Evolutionary conservation across 2,888 invertebrate genomes (phyloP), one percentile per base, ranked within the genome.

Genomic region (Drosophila kuntzei): DNA sequence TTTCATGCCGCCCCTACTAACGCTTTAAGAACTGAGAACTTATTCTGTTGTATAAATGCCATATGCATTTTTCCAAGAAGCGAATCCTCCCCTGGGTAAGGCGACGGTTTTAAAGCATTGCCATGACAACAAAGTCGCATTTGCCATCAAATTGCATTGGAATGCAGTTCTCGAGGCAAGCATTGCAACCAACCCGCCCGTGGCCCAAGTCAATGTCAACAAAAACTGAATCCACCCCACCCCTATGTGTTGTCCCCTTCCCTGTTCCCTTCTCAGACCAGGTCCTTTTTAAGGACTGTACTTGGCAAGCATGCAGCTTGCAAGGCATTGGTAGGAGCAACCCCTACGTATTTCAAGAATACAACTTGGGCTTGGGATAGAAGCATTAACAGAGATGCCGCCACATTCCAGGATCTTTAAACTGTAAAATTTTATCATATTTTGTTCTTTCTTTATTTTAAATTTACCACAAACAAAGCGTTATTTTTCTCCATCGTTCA

Each of bases 401-500:
- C 18, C 77, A 70, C 79, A 65, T 41, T 61, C 50, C n/a, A 66
- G 37, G 53, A 63, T 61, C 57, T 43, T 34, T 43, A 3, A 34
- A 32, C 32, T 54, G n/a, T n/a, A n/a, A n/a, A n/a, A n/a, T n/a
- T n/a, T n/a, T n/a, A n/a, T n/a, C n/a, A n/a, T n/a, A n/a, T n/a
- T n/a, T n/a, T n/a, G n/a, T n/a, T n/a, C n/a, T 51, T 27, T 18
- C n/a, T 6, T 29, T n/a, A 25, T 18, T 34, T 51, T 51, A 29
- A 55, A 76, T 80, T 90, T 90, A 90, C 90, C 90, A 90, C 90
- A 90, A 91, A 88, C 89, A 89, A 90, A 90, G 90, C 87, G 81
- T 90, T 91, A 91, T 89, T 90, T 90, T 84, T 88, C 87, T 89
- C 82, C 89, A 88, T 90, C 90, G 91, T 91, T 90, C 90, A 91